phyloP scores from a whole-genome alignment of 2,888 invertebrate species.

The Lacanobia oleracea region DNA sequence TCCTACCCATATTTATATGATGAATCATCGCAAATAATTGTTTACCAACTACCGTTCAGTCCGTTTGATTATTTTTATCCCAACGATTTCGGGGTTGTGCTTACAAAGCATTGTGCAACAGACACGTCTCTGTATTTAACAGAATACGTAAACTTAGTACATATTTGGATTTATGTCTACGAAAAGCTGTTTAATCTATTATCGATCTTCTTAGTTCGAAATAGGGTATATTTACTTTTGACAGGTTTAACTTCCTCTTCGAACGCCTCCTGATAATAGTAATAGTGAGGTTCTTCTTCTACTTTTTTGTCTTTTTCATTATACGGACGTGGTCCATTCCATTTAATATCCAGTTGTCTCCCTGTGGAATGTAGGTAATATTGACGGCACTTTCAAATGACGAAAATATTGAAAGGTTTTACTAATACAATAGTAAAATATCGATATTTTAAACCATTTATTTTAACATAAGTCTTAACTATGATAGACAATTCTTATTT shows the following conservation, averaged over 20 bases:
- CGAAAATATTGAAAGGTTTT: neutral
- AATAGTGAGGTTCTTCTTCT: neutral
- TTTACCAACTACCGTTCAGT: too few species aligned
- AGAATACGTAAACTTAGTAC: too few species aligned
- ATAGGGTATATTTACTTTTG: constrained; percentile 17
- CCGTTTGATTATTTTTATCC: too few species aligned
- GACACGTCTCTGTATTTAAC: too few species aligned
- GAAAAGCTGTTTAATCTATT: too few species aligned
- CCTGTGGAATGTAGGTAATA: constrained; percentile 22
- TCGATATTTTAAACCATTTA: neutral
- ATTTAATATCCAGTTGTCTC: constrained; percentile 16
- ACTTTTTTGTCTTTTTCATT: neutral
- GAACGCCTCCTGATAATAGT: neutral
- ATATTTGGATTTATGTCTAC: too few species aligned
- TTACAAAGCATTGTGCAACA: too few species aligned
- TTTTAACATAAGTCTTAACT: neutral
- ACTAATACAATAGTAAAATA: constrained; percentile 11
- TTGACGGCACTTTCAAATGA: neutral
- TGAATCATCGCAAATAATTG: too few species aligned
- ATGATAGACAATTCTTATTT: too few species aligned
- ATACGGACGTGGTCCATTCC: constrained; percentile 19
- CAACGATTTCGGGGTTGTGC: too few species aligned
- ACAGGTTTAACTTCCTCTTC: constrained; percentile 1
- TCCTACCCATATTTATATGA: neutral
- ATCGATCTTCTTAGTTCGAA: neutral